phyloP scores from a whole-genome alignment of 2,113 vertebrate species.

The Damaliscus lunatus region DNA sequence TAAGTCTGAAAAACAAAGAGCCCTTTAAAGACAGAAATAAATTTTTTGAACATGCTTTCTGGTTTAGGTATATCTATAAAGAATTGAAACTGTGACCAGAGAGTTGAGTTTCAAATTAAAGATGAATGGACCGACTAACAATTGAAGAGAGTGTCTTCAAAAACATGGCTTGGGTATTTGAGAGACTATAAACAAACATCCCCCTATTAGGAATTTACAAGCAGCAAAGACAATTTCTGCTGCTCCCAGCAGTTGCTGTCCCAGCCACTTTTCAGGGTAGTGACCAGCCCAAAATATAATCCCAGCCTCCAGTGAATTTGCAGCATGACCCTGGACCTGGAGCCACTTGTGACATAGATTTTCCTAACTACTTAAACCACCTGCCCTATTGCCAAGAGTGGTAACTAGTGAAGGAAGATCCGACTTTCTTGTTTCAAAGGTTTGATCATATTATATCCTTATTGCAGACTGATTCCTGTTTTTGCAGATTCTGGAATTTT shows the following conservation, averaged over 20 bases:
- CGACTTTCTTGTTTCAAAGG: neutral
- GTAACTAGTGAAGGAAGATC: neutral
- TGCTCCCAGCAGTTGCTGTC: neutral
- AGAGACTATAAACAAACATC: conserved; percentile 23
- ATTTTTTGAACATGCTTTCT: neutral
- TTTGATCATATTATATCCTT: neutral
- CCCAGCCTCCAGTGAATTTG: neutral
- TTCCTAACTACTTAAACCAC: neutral
- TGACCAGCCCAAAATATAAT: neutral
- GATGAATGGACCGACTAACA: neutral
- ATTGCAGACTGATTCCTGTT: neutral
- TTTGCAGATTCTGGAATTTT: neutral
- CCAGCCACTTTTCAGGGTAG: neutral
- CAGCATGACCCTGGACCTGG: neutral
- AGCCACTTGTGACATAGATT: neutral
- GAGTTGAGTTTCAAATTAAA: conserved; percentile 1
- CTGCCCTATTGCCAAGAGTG: neutral
- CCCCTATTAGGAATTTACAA: neutral
- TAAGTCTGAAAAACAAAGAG: conserved; percentile 14
- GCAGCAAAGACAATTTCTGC: neutral
- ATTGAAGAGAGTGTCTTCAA: neutral
- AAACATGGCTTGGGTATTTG: neutral
- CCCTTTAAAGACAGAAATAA: neutral
- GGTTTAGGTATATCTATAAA: neutral
- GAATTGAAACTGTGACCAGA: neutral